Base-by-base conservation (phyloP, 2,113 vertebrate genomes). In the Mixornis gularis region DNA sequence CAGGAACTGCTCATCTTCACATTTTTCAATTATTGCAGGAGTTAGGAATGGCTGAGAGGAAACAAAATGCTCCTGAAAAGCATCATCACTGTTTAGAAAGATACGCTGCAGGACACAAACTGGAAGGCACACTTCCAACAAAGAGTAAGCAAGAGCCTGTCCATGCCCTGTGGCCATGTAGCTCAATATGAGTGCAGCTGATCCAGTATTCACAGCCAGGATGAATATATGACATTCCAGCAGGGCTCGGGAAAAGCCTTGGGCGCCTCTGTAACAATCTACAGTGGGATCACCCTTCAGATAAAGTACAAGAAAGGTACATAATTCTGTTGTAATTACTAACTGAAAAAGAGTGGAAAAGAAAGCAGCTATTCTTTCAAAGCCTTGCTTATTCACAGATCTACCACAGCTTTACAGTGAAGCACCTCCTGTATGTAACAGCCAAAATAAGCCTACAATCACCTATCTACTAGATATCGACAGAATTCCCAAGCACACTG, bases 171-270 rank as follows among this genome's bases (percentile, higher is more conserved):
- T 26, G n/a, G 44, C 51, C 53, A 55, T 6, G 12, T 9, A 80
- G 34, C 86, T 84, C 44, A 51, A 15, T 6, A 3, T 29, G 72
- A 70, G 25, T 9, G 20, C 32, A 79, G 51, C 21, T n/a, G n/a
- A 71, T 46, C 32, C 13, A 46, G 26, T n/a, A 36, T 30, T 79
- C 2, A 3, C 17, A 86, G 68, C 21, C 65, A 89, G 48, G 56
- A 29, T 83, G 77, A 83, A 76, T 30, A 66, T 7, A 79, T 1
- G 3, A 40, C 83, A 79, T 92, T 92, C 83, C 86, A 94, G 43
- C 30, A 72, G 63, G n/a, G 69, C 26, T 29, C 38, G 2, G 58
- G 56, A 68, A 87, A 89, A 89, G 91, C 84, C 87, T 78, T 81
- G 58, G 84, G 84, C 73, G 44, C 18, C 30, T 74, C 77, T 62